Percentiles rank a stretch among this genome's conserved stretches.
These are phyloP conservation scores for Orius insidiosus DNA, from an alignment of 1,140 invertebrate genomes.

Conservation along the genomic window DNA sequence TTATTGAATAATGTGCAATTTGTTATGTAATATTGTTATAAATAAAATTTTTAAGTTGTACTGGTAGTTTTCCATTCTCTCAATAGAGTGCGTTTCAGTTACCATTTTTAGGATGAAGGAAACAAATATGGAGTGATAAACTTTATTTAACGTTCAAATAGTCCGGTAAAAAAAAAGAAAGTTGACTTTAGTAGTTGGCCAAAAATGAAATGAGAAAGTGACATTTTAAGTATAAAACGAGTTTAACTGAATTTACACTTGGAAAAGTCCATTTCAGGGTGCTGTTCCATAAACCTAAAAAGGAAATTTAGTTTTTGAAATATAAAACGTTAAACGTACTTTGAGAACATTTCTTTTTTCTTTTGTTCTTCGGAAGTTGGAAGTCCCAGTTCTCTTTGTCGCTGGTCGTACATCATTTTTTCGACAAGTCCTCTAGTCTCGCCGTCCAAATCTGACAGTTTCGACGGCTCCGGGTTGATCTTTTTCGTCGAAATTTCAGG, in stretches of 20 bases:
- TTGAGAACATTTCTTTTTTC: constrained; percentile 91
- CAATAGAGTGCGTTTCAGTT: no score
- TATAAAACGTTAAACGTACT: constrained; percentile 46
- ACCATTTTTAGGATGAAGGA: no score
- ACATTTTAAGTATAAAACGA: background rate
- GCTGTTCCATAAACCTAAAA: constrained; percentile 90
- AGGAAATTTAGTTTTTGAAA: constrained; percentile 23
- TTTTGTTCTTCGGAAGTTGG: constrained; percentile 99
- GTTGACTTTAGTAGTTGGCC: no score
- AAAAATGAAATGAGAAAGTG: no score
- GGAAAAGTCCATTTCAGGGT: constrained; percentile 99
- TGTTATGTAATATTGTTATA: no score
- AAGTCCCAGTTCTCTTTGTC: constrained; percentile 86
- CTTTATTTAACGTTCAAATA: no score
- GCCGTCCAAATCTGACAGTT: constrained; percentile 91
- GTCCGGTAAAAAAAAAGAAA: no score
- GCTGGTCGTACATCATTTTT: constrained; percentile 99
- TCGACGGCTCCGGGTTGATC: constrained; percentile 96
- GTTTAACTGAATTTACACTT: constrained; percentile 90
- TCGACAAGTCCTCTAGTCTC: constrained; percentile 94
- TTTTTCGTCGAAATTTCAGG: constrained; percentile 96
- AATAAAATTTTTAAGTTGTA: no score
- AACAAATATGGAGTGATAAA: no score
- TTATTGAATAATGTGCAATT: no score
- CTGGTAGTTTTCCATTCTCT: no score